Conservation (phyloP, 1,140 invertebrate species). For the Drosophila orena region DNA sequence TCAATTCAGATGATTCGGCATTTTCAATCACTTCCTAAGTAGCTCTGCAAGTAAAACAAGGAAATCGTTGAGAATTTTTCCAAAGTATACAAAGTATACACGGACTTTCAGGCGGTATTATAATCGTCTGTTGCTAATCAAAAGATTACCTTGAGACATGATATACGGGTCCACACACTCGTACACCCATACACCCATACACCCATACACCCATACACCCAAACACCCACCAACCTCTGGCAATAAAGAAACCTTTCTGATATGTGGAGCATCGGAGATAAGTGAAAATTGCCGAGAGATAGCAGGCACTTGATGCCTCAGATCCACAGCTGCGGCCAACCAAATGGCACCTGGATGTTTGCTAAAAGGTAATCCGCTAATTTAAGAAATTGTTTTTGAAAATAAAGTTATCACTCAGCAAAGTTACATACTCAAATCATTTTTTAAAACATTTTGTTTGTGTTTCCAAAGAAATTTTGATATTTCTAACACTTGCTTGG, state of each 20-base stretch:
- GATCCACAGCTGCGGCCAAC: constrained; percentile 9
- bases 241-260: constrained; percentile 50
- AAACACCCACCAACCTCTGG: not conserved
- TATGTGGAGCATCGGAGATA: constrained; percentile 74
- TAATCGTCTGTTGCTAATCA: constrained; percentile 55
- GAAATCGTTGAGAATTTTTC: constrained; percentile 32
- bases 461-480: no score
- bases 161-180: constrained; percentile 35
- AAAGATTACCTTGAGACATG: constrained; percentile 77
- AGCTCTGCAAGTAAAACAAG: constrained; percentile 11
- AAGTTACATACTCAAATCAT: no score
- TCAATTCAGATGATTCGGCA: constrained; percentile 19
- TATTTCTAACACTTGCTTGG: no score
- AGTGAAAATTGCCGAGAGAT: constrained; percentile 61
- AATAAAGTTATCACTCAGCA: not conserved
- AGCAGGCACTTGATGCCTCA: constrained; percentile 16
- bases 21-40: constrained; percentile 4
- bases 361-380: not conserved
- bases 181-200: constrained; percentile 5
- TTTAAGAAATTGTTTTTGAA: no score
- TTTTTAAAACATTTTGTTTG: no score
- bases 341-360: not conserved
- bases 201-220: constrained; percentile 8
- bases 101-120: constrained; percentile 22
- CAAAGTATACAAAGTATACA: not conserved